Evolutionary conservation across 2,113 vertebrate genomes (phyloP), one percentile per base, ranked within the genome.

Genomic region (Lota lota): DNA sequence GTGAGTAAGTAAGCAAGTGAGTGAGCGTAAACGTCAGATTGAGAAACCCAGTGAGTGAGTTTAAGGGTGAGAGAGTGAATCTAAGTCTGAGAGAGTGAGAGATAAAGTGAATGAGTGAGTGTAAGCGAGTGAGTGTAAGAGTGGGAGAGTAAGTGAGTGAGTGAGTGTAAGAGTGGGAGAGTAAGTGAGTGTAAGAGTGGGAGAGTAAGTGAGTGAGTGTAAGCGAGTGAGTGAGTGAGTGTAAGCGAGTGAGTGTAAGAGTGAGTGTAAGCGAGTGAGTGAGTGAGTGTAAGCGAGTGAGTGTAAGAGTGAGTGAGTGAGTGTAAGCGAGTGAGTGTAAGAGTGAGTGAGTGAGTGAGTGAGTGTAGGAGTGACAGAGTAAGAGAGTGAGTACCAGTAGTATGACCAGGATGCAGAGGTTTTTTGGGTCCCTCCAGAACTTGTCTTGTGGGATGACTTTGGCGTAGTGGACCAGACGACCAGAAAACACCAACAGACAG

Each of bases 371-470:
- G 57, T 21, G 57, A 59, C n/a, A 59, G 57, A 5, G 19, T 20
- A 3, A 59, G 59, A 61, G 59, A 61, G 4, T 6, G 8, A 18
- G 6, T 84, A 90, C 88, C 83, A 50, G 1, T 18, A 97, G 82
- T 53, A 93, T 91, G 68, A 88, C 84, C 58, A 99, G 90, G 85
- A 98, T 90, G 90, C 95, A 97, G 85, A 99, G 95, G 80, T 98
- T 98, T 75, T 98, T 97, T 7, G 93, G 92, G 70, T 98, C 97
- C 77, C 93, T 98, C 96, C 96, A 97, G 87, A 99, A 98, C n/a
- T 93, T 83, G 0, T 69, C 80, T 2, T 84, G 86, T 28, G 89
- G 92, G 22, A 94, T 95, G 65, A 98, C 91, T 68, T 91, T 93
- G 24, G 94, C 93, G 74, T 94, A 98, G 68, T 98, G 96, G 0